Evolutionary conservation across 2,888 invertebrate genomes (phyloP).

Genomic region (Drosophila quinaria): DNA sequence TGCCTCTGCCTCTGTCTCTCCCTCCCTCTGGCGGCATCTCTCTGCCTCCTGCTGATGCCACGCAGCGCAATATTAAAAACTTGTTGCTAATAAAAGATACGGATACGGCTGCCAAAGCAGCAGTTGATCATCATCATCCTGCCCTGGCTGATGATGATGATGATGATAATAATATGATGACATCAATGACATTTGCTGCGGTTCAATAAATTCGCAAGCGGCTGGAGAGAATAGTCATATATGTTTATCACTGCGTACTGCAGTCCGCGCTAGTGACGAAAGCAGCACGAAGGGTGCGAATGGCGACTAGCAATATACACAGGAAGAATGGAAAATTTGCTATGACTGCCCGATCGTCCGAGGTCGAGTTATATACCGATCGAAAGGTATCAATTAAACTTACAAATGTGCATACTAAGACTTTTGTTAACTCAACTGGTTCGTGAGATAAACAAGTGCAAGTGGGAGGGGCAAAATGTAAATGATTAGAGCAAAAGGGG

Average conservation of each 20-base stretch:
- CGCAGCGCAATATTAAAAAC: conserved; percentile 72
- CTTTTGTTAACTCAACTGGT: too few relatives aligned
- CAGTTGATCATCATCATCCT: conserved; percentile 37
- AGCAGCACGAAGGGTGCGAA: too few relatives aligned
- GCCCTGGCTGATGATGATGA: conserved; percentile 17
- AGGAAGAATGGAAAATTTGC: too few relatives aligned
- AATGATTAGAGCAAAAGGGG: too few relatives aligned
- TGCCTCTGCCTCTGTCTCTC: not conserved
- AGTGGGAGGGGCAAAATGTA: too few relatives aligned
- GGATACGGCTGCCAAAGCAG: conserved; percentile 46
- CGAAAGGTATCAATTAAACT: too few relatives aligned
- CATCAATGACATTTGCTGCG: conserved; percentile 81
- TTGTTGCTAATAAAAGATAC: conserved; percentile 79
- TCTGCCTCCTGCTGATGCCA: conserved; percentile 33
- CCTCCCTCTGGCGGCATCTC: too few relatives aligned
- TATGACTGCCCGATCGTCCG: too few relatives aligned
- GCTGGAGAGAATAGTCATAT: conserved; percentile 39
- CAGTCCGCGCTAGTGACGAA: too few relatives aligned
- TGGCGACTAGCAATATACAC: too few relatives aligned
- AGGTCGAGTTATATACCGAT: not conserved
- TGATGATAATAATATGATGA: conserved; percentile 51
- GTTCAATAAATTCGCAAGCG: conserved; percentile 80
- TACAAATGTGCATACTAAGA: too few relatives aligned
- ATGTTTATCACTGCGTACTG: not conserved
- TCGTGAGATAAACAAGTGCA: too few relatives aligned